Evolutionary conservation across 2,113 vertebrate species (phyloP), one percentile per base, ranked within the genome.

Genomic region (Sisor rabdophorus): DNA sequence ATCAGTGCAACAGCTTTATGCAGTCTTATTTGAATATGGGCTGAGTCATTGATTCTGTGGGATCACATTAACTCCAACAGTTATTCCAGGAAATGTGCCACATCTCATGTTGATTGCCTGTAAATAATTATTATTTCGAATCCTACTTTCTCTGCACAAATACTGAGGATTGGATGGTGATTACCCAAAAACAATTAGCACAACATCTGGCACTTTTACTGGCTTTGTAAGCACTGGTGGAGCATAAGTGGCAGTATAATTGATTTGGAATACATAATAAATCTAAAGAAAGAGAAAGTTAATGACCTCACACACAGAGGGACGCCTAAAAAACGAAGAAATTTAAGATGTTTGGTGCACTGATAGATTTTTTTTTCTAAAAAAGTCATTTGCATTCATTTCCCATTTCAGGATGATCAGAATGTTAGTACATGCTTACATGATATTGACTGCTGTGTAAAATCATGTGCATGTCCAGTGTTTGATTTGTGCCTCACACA

Each of bases 91-190:
- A 67, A 63, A 61, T 8, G 40, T 58, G 16, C 55, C 58, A 20
- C 71, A 63, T 47, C n/a, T 28, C 52, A 44, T 56, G 52, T 53
- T 47, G 52, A 53, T 47, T 53, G 52, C 22, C 17, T 10, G 13
- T 56, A 48, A 56, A 76, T 55, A 76, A 76, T 48, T 67, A 56
- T 26, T 75, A 47, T 15, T 68, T 58, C 24, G 20, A n/a, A 44
- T 28, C 12, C 40, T 48, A 48, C 65, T 28, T 30, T 69, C 3
- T 19, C 17, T 30, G 16, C 17, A 28, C 17, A 69, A 69, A 52
- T 67, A 26, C 4, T 48, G 13, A 48, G n/a, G 7, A 67, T 67
- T 50, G 24, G 47, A 59, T 47, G 24, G 55, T 73, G 71, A 59
- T 59, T 59, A 59, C 11, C 19, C 20, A 67, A 28, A 69, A 52